phyloP scores from a whole-genome alignment of 2,797 vertebrate genomes.

The Gastrophryne carolinensis region DNA sequence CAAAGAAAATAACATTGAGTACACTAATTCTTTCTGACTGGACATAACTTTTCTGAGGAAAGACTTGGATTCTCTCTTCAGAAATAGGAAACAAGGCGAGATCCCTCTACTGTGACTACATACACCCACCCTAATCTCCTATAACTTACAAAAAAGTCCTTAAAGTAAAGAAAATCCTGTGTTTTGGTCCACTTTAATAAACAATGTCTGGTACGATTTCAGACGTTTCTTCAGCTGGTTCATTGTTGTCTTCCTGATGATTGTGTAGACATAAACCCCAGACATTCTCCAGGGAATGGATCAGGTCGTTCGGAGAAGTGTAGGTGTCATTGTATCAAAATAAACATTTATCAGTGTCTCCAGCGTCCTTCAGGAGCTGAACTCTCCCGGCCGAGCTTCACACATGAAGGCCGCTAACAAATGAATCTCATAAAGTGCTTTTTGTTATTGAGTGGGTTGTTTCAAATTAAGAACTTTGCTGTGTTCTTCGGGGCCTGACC shows the following conservation, averaged over 20 bases:
- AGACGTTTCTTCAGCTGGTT: neutral
- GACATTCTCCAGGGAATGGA: conserved; percentile 18
- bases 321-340: conserved; percentile 25
- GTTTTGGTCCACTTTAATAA: too few species aligned
- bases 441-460: conserved; percentile 27
- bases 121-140: too few species aligned
- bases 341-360: conserved; percentile 44
- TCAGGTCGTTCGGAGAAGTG: neutral
- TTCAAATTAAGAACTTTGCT: conserved; percentile 39
- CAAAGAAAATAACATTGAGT: too few species aligned
- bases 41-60: too few species aligned
- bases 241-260: neutral
- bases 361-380: conserved; percentile 41
- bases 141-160: too few species aligned
- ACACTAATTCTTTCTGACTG: too few species aligned
- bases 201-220: too few species aligned
- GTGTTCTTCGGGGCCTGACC: conserved; percentile 31
- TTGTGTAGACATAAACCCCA: neutral
- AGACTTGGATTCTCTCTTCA: too few species aligned
- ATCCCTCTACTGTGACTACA: too few species aligned
- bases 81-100: too few species aligned
- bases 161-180: too few species aligned
- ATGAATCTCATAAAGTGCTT: conserved; percentile 37
- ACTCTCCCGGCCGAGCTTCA: neutral
- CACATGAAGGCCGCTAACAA: conserved; percentile 39